Conservation (phyloP, 2,888 invertebrate species). For the Trisateles emortualis region DNA sequence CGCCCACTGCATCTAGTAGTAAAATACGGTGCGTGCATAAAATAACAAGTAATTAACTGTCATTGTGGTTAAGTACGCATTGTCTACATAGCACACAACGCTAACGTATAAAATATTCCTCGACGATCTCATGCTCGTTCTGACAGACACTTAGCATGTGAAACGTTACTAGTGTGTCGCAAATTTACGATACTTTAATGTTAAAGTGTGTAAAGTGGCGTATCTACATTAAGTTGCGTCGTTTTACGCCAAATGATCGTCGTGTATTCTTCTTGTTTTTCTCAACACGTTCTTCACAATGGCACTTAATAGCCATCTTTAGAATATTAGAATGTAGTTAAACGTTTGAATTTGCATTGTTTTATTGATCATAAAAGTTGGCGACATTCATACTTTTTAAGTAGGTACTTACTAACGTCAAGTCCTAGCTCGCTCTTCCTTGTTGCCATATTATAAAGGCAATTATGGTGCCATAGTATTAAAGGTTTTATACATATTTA, state of each 20-base stretch:
- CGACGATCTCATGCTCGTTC: constrained; percentile 33
- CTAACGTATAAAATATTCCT: constrained; percentile 38
- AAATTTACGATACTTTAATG: constrained; percentile 48
- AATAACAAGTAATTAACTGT: constrained; percentile 36
- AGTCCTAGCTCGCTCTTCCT: constrained; percentile 3
- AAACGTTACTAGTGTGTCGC: constrained; percentile 39
- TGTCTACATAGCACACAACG: constrained; percentile 16
- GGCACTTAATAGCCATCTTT: constrained; percentile 35
- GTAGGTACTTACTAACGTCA: constrained; percentile 21
- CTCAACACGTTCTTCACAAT: constrained; percentile 41
- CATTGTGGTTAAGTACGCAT: constrained; percentile 33
- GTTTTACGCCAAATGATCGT: constrained; percentile 24
- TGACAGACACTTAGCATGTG: constrained; percentile 44
- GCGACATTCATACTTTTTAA: constrained; percentile 25
- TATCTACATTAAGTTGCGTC: constrained; percentile 31
- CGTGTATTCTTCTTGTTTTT: constrained; percentile 36
- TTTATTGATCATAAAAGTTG: constrained; percentile 37
- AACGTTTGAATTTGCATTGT: constrained; percentile 43
- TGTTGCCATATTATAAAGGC: constrained; percentile 5
- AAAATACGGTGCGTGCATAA: constrained; percentile 15
- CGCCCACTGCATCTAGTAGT: constrained; percentile 25
- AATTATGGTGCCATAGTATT: not conserved
- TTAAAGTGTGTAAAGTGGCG: constrained; percentile 40
- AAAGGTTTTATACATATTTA: constrained; percentile 1
- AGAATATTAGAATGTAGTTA: constrained; percentile 46